Conservation (phyloP, 2,888 invertebrate genomes). For the Agrotis ipsilon region DNA sequence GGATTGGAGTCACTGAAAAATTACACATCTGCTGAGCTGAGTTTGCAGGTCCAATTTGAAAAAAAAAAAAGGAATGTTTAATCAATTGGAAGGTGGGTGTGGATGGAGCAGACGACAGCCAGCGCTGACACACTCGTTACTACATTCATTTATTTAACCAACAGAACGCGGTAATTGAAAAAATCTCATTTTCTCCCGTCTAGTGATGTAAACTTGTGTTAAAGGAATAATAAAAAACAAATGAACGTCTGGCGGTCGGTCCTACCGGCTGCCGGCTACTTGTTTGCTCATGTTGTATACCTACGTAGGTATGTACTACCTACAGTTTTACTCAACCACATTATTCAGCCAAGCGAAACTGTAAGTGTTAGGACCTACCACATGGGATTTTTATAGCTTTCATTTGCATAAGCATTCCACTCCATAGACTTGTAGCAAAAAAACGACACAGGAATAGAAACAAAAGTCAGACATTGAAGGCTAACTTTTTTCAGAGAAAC, state of each 20-base stretch:
- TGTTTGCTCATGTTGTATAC: constrained; percentile 54
- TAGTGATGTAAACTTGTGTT: constrained; percentile 78
- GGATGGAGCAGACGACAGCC: constrained; percentile 58
- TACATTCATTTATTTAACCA: constrained; percentile 78
- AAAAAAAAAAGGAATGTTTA: constrained; percentile 78
- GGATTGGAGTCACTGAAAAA: constrained; percentile 57
- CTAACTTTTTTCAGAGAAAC: constrained; percentile 32
- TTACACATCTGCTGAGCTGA: constrained; percentile 30
- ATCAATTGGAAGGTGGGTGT: constrained; percentile 71
- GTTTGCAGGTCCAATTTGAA: constrained; percentile 60
- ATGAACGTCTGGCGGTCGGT: constrained; percentile 64
- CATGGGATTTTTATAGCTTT: constrained; percentile 51
- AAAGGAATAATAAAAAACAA: constrained; percentile 70
- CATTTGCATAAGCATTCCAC: constrained; percentile 51
- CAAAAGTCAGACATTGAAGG: constrained; percentile 28
- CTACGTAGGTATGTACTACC: constrained; percentile 13
- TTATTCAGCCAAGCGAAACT: constrained; percentile 55
- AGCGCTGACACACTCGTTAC: constrained; percentile 64
- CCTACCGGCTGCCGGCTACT: constrained; percentile 52
- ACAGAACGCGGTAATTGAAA: constrained; percentile 83
- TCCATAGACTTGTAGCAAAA: constrained; percentile 29
- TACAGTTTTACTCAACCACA: constrained; percentile 50
- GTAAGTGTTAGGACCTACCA: constrained; percentile 50
- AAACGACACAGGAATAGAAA: constrained; percentile 26
- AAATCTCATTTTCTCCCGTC: constrained; percentile 82